Evolutionary conservation across 2,797 vertebrate genomes (phyloP).

Genomic region (Anabacerthia variegaticeps): DNA sequence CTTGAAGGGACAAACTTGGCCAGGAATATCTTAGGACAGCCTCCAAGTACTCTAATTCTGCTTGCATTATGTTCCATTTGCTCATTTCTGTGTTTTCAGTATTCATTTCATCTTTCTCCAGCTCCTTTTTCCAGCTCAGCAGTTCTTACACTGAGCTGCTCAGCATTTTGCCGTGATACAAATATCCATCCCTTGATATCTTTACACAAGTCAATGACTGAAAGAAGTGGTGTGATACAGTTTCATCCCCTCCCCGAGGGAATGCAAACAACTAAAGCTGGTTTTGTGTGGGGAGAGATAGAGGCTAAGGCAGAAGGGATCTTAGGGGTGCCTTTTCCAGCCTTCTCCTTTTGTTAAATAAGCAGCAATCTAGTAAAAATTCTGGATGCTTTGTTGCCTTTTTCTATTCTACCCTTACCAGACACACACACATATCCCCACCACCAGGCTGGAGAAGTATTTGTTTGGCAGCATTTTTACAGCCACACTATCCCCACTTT

Average conservation of each 20-base stretch:
- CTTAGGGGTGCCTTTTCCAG: background rate
- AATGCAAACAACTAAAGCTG: background rate
- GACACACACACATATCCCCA: rapidly evolving
- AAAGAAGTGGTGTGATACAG: background rate
- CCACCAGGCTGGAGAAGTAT: background rate
- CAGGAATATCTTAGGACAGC: conserved; percentile 28
- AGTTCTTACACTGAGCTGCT: conserved; percentile 38
- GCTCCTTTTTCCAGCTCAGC: conserved; percentile 48
- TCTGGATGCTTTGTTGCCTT: background rate
- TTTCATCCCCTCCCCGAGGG: background rate
- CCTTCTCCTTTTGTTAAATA: background rate
- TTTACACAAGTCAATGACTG: background rate
- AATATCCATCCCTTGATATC: background rate
- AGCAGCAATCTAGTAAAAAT: background rate
- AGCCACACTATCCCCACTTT: background rate
- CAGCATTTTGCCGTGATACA: conserved; percentile 18
- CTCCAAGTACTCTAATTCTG: conserved; percentile 50
- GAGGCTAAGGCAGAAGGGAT: background rate
- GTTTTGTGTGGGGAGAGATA: background rate
- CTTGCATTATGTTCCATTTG: conserved; percentile 34
- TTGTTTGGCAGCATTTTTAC: background rate
- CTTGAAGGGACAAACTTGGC: conserved; percentile 53
- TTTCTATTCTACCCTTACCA: background rate
- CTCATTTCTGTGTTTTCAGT: conserved; percentile 29
- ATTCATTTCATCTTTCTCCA: conserved; percentile 57